Base-by-base conservation (phyloP, 2,113 vertebrate species). In the Platichthys stellatus region DNA sequence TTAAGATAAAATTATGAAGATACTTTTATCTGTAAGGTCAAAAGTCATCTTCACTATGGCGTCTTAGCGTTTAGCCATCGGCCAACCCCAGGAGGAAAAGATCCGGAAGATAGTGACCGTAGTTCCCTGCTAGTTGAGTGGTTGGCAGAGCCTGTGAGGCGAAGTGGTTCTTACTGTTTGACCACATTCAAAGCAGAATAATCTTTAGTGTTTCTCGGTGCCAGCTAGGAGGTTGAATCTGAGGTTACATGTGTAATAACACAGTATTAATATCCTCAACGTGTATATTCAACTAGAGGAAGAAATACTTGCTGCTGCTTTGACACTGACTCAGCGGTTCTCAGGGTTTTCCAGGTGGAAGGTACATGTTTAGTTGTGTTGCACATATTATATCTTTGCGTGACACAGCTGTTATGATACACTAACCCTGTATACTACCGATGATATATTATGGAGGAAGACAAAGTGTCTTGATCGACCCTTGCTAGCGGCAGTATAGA, bases 261-360 rank as follows among this genome's bases (percentile, higher is more conserved):
- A 68, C 56, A 26, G 28, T 63, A 53, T 51, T 26, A 62, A 54
- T 76, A 15, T 56, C 56, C 53, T 17, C 56, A 51, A 12, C 12
- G 40, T 40, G 11, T 49, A 17, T 59, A 20, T 58, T 56, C 20
- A 8, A 13, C 13, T 21, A 43, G 47, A 62, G 28, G 38, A 38
- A 54, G 31, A 53, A 54, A 11, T 35, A 2, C 23, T 28, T 24
- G 2, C n/a, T 18, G 28, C 43, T 45, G 14, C 17, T 49, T 31
- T 31, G 31, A 31, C 6, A 31, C 6, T 31, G 31, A 31, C 31
- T 31, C 6, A 31, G 31, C 6, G 6, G 31, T 31, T 31, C 5
- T 31, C 31, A 31, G 31, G 31, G 6, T 31, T 7, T 7, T 31
- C 31, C 31, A 31, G 6, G 31, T 31, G 31, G 31, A 31, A 31